Evolutionary conservation across 2,888 invertebrate species (phyloP).

Genomic region (Andrena dorsata): DNA sequence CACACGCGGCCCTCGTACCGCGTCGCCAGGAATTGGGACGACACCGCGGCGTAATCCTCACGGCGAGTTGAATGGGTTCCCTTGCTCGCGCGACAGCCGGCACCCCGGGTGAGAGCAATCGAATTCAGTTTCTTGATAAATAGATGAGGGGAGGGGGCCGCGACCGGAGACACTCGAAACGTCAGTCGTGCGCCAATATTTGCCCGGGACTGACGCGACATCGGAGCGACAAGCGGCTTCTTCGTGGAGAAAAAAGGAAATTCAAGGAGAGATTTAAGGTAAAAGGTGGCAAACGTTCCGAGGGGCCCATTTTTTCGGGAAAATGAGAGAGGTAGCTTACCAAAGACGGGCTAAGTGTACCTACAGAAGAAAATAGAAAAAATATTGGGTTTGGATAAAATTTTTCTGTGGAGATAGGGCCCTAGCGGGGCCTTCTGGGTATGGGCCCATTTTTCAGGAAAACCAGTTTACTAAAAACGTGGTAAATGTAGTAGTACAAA

Average conservation of each 20-base stretch:
- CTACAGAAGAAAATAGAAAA: no score
- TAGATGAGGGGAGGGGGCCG: background rate
- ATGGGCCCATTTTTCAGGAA: no score
- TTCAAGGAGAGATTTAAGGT: no score
- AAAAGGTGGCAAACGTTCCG: no score
- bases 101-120: background rate
- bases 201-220: slow-evolving; percentile 12
- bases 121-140: background rate
- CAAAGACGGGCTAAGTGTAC: no score
- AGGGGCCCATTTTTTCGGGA: no score
- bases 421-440: no score
- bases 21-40: background rate
- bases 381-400: no score
- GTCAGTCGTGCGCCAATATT: slow-evolving; percentile 17
- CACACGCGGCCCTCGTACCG: background rate
- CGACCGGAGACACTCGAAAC: slow-evolving; percentile 4
- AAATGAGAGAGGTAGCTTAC: no score
- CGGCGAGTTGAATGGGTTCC: background rate
- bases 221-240: slow-evolving; percentile 1
- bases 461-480: no score
- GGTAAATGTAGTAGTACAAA: no score
- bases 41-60: background rate
- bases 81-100: background rate
- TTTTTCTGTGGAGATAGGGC: no score
- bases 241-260: background rate